Evolutionary conservation across 2,888 invertebrate species (phyloP).

Genomic region (Noctua janthina): DNA sequence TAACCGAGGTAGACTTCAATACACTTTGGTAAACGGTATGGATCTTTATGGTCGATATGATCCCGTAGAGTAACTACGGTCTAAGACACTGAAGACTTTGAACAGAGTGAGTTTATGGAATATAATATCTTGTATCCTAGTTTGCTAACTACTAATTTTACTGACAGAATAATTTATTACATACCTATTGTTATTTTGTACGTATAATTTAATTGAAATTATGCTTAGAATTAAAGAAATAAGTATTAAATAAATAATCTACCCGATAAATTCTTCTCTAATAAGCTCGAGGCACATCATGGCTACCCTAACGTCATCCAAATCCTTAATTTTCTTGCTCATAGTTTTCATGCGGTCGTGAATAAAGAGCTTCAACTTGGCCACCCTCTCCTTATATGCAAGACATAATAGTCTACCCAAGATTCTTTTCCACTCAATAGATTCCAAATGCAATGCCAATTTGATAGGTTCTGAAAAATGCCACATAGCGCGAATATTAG

Average conservation of each 20-base stretch:
- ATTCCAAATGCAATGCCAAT: slow-evolving; percentile 93
- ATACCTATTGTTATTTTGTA: not conserved
- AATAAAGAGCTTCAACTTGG: slow-evolving; percentile 94
- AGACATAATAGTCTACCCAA: slow-evolving; percentile 93
- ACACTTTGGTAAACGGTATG: not conserved
- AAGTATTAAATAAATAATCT: not conserved
- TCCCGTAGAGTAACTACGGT: not conserved
- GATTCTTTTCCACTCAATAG: slow-evolving; percentile 94
- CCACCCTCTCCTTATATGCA: slow-evolving; percentile 93
- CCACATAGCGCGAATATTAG: not conserved
- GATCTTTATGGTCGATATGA: not conserved
- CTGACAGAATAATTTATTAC: not conserved
- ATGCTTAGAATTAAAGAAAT: not conserved
- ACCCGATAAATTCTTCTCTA: slow-evolving; percentile 94
- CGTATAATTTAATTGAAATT: not conserved
- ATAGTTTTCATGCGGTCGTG: slow-evolving; percentile 93
- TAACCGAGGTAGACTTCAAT: not conserved
- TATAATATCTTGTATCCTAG: not conserved
- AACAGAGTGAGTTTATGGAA: not conserved
- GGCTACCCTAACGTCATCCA: slow-evolving; percentile 94
- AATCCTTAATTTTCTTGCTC: slow-evolving; percentile 93
- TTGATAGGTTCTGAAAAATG: slow-evolving; percentile 90
- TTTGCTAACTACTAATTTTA: not conserved
- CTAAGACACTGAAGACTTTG: not conserved
- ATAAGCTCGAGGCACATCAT: slow-evolving; percentile 95